Evolutionary conservation across 2,888 invertebrate species (phyloP).

Genomic region (Malacosoma neustria): DNA sequence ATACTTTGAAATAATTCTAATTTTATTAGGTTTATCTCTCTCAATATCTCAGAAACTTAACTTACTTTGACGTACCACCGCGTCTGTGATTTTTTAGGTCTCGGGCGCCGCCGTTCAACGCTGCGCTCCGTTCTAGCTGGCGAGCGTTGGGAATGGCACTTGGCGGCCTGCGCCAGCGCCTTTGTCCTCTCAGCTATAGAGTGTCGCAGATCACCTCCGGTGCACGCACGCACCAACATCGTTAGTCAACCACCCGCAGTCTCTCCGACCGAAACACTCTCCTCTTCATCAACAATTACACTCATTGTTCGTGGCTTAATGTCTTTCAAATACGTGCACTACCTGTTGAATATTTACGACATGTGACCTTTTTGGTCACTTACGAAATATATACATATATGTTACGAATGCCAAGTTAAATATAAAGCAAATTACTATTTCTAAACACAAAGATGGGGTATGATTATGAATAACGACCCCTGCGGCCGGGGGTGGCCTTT

Average conservation of each 20-base stretch:
- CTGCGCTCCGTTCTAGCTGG: conserved; percentile 45
- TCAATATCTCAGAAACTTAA: conserved; percentile 25
- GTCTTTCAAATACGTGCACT: conserved; percentile 6
- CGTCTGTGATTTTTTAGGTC: conserved; percentile 72
- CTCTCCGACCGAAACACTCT: conserved; percentile 19
- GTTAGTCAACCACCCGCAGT: conserved; percentile 40
- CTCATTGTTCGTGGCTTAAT: conserved; percentile 21
- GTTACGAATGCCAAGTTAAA: conserved; percentile 29
- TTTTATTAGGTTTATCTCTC: too few species aligned
- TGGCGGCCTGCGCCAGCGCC: conserved; percentile 66
- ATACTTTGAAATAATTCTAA: too few species aligned
- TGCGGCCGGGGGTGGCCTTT: too few species aligned
- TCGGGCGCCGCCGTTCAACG: conserved; percentile 50
- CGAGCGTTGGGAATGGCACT: conserved; percentile 61
- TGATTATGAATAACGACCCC: too few species aligned
- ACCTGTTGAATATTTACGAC: neutral
- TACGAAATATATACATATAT: neutral
- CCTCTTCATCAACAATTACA: conserved; percentile 21
- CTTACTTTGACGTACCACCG: conserved; percentile 86
- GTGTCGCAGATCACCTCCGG: conserved; percentile 61
- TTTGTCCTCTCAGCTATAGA: conserved; percentile 68
- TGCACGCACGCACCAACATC: conserved; percentile 64
- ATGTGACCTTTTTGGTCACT: neutral
- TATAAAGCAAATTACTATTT: too few species aligned
- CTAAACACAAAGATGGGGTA: too few species aligned